A percentile compares a stretch with the other conserved stretches of the same genome.
These are phyloP conservation scores for Delphinus delphis DNA, from an alignment of 2,113 vertebrate genomes.

Conservation along the genomic window DNA sequence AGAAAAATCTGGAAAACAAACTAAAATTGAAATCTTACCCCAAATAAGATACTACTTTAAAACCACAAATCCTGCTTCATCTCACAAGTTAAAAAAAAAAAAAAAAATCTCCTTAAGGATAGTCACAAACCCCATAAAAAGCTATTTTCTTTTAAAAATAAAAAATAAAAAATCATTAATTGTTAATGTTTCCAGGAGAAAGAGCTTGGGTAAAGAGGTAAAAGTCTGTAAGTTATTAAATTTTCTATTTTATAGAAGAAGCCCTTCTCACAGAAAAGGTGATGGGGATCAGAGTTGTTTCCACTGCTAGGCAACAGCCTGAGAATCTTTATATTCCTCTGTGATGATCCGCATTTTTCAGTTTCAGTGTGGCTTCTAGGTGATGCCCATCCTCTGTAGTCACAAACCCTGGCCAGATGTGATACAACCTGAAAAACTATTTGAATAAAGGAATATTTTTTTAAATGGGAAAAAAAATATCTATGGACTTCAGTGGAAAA, in stretches of 20 bases:
- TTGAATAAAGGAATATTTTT: neutral
- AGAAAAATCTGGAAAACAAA: conserved; percentile 20
- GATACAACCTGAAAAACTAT: conserved; percentile 3
- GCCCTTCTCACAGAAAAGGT: neutral
- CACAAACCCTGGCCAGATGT: neutral
- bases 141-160: neutral
- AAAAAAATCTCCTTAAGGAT: neutral
- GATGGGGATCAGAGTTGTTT: neutral
- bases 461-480: neutral
- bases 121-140: conserved; percentile 2
- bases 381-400: neutral
- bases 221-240: neutral
- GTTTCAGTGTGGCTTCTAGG: neutral
- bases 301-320: neutral
- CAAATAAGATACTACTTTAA: conserved; percentile 34
- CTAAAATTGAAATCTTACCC: conserved; percentile 22
- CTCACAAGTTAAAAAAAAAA: neutral
- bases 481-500: neutral
- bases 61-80: neutral
- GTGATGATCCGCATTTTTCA: neutral
- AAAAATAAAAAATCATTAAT: neutral
- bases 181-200: neutral
- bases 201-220: conserved; percentile 16
- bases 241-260: neutral
- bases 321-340: neutral